Percentiles rank a stretch among this genome's conserved stretches.
Evolutionary conservation across 2,888 invertebrate genomes (phyloP).

Genomic region (Caenorhabditis sp.): DNA sequence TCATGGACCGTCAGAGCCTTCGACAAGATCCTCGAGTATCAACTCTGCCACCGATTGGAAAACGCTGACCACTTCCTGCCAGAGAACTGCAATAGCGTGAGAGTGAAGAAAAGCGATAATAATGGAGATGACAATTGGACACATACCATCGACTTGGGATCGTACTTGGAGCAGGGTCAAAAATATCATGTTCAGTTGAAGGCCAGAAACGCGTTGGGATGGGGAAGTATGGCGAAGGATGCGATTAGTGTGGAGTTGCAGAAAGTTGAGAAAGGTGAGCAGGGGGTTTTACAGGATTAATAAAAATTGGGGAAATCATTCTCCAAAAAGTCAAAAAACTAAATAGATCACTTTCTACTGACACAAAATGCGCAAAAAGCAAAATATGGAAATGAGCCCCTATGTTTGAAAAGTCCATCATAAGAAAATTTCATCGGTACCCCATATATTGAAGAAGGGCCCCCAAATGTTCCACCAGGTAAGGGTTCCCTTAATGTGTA

Average conservation of each 20-base stretch:
- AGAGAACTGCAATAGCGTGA: slow-evolving; percentile 56
- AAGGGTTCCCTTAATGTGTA: no score
- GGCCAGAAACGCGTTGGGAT: slow-evolving; percentile 72
- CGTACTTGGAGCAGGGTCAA: slow-evolving; percentile 61
- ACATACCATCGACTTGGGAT: slow-evolving; percentile 58
- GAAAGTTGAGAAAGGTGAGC: slow-evolving; percentile 42
- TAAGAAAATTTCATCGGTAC: no score
- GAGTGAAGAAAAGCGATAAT: slow-evolving; percentile 67
- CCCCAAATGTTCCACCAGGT: no score
- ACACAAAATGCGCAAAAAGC: no score
- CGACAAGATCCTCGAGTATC: slow-evolving; percentile 59
- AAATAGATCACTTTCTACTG: no score
- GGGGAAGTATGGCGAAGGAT: slow-evolving; percentile 71
- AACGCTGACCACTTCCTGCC: slow-evolving; percentile 56
- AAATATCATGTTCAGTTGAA: slow-evolving; percentile 73
- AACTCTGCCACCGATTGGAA: slow-evolving; percentile 50
- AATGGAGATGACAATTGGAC: slow-evolving; percentile 68
- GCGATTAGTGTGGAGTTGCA: slow-evolving; percentile 42
- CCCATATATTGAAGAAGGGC: no score
- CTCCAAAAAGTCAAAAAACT: no score
- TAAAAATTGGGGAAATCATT: neutral
- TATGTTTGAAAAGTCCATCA: no score
- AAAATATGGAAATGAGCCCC: no score
- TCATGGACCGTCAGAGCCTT: slow-evolving; percentile 66
- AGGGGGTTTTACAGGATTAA: neutral